Conservation (phyloP, 53 echinoderm and acorn worm species). For the Temnopleurus reevesii region DNA sequence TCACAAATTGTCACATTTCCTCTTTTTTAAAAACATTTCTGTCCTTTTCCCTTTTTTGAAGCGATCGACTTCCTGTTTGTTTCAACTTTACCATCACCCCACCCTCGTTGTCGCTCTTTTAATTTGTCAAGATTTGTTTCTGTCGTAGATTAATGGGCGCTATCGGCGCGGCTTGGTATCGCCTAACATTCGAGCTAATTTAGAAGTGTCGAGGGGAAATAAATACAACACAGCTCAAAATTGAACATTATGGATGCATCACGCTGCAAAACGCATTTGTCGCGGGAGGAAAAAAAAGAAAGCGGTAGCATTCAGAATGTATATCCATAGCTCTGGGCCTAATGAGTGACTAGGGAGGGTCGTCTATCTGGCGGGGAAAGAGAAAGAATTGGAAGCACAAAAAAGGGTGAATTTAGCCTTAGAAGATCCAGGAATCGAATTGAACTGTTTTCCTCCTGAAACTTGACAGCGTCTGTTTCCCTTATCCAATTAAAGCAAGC, state of each 20-base stretch:
- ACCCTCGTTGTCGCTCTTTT: background rate
- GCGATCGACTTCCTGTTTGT: background rate
- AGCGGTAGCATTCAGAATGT: slow-evolving; percentile 49
- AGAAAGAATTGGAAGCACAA: background rate
- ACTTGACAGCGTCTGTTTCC: slow-evolving; percentile 48
- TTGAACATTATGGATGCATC: slow-evolving; percentile 41
- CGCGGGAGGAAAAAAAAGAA: background rate
- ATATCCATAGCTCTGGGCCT: slow-evolving; percentile 55
- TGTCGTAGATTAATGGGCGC: slow-evolving; percentile 58
- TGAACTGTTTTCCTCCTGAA: slow-evolving; percentile 54
- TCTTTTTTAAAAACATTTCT: background rate
- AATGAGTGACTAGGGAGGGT: slow-evolving; percentile 54
- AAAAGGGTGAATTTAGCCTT: slow-evolving; percentile 16
- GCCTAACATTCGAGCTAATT: slow-evolving; percentile 52
- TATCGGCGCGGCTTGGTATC: slow-evolving; percentile 21
- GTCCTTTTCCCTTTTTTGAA: background rate
- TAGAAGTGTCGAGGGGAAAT: slow-evolving; percentile 41
- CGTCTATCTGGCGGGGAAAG: slow-evolving; percentile 1
- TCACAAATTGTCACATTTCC: background rate
- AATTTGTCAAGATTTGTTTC: slow-evolving; percentile 47
- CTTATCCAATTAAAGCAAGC: slow-evolving; percentile 56
- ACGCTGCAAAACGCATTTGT: slow-evolving; percentile 49
- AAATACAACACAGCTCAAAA: slow-evolving; percentile 43
- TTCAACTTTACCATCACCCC: background rate
- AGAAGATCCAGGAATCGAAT: slow-evolving; percentile 26